Base-by-base conservation (phyloP, 2,888 invertebrate genomes). In the Elaeidobius kamerunicus region DNA sequence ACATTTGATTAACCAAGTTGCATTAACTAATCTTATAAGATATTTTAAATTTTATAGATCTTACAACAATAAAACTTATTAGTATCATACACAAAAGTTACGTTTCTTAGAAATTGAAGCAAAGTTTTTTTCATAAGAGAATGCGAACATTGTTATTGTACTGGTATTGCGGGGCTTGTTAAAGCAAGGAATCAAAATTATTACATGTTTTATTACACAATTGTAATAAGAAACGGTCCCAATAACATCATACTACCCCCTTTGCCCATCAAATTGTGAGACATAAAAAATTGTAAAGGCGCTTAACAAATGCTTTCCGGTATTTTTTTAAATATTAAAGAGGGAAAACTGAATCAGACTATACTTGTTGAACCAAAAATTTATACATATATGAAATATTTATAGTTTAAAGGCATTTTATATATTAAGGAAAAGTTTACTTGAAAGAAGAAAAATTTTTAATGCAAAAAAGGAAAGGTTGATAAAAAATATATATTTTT, bases 321-420 rank as follows among this genome's bases (percentile, higher is more conserved):
- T 57, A 49, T 32, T 9, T 58, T 60, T 53, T 54, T 51, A 20
- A 14, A 20, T 4, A 14, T 55, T 18, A 50, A 35, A 38, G 46
- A 17, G 5, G 58, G 46, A 41, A 61, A 61, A 49, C 16, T 60
- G 17, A 58, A 58, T 46, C 58, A 51, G 23, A 52, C 52, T 27
- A 51, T 59, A 7, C 54, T 59, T 49, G 50, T 49, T 35, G 58
- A 46, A 1, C 58, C 55, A 14, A 52, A 59, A 20, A 59, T 60
- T 34, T 12, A 52, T 9, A 14, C 5, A 27, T 7, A 7, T 27
- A 7, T 27, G 27, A 27, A 27, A 27, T 27, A 27, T 27, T 27
- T 5, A 27, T 9, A 27, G n/a, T n/a, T n/a, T n/a, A n/a, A n/a
- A n/a, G n/a, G n/a, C n/a, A n/a, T n/a, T n/a, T n/a, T n/a, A n/a